Conservation (phyloP, 2,888 invertebrate species). For the Hypercompe scribonia region DNA sequence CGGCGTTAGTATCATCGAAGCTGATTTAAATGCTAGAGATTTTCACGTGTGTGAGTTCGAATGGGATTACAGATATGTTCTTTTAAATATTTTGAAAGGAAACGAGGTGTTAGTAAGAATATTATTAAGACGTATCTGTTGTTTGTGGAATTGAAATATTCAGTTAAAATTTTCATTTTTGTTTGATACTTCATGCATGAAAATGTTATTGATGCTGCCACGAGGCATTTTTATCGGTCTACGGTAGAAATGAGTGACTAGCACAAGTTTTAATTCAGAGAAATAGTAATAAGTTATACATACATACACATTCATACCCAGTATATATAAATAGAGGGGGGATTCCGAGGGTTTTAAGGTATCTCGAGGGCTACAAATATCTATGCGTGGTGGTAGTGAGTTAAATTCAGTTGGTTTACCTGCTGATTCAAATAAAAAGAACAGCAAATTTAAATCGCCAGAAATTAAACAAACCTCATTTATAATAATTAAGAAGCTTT, state of each 20-base stretch:
- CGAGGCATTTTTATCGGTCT: background rate
- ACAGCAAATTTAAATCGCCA: background rate
- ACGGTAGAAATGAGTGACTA: no score
- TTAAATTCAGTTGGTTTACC: no score
- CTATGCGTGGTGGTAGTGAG: no score
- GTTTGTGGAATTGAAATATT: background rate
- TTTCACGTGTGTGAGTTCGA: slow-evolving; percentile 2
- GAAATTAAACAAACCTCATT: slow-evolving; percentile 1
- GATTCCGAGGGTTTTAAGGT: no score
- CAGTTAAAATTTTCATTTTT: background rate
- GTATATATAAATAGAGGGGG: no score
- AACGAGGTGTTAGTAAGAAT: background rate
- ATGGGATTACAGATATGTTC: slow-evolving; percentile 22
- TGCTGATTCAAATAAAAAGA: no score
- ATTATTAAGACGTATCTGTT: background rate
- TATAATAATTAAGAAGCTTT: slow-evolving; percentile 5
- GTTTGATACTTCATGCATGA: background rate
- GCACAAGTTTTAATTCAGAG: no score
- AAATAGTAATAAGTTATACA: no score
- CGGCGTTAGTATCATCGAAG: slow-evolving; percentile 34
- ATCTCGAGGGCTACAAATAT: no score
- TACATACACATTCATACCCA: no score
- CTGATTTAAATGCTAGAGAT: slow-evolving; percentile 36
- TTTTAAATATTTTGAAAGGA: background rate
- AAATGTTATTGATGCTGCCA: background rate